Conservation (phyloP, 2,888 invertebrate species). For the Macaria notata region DNA sequence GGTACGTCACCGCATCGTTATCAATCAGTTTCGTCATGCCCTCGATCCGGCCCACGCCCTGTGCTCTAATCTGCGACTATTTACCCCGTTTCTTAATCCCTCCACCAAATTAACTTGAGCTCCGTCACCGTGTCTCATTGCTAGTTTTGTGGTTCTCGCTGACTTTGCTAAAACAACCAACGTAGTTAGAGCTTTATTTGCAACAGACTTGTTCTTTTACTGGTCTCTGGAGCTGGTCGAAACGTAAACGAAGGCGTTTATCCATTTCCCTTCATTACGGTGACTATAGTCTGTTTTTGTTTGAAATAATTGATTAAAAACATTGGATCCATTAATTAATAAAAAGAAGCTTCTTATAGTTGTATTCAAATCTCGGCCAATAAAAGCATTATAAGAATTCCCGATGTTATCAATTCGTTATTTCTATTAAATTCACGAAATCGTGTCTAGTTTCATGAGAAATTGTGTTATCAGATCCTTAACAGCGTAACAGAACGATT, state of each 20-base stretch:
- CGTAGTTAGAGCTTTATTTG: conserved; percentile 30
- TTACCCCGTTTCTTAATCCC: conserved; percentile 74
- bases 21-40: conserved; percentile 77
- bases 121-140: conserved; percentile 14
- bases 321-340: no score
- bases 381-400: conserved; percentile 23
- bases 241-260: conserved; percentile 47
- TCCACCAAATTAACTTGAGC: conserved; percentile 48
- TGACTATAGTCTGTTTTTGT: conserved; percentile 40
- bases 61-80: conserved; percentile 63
- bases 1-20: conserved; percentile 62
- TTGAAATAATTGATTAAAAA: no score
- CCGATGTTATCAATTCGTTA: conserved; percentile 37
- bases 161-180: conserved; percentile 36
- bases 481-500: conserved; percentile 31
- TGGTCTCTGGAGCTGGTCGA: conserved; percentile 37
- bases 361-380: conserved; percentile 9
- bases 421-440: conserved; percentile 35
- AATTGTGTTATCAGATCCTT: conserved; percentile 36
- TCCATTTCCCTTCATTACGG: conserved; percentile 47
- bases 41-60: conserved; percentile 71
- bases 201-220: conserved; percentile 5
- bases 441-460: conserved; percentile 37
- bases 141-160: conserved; percentile 31
- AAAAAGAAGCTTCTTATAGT: no score